These are phyloP conservation scores for Oligia fasciuncula DNA, from an alignment of 2,888 invertebrate genomes.

Conservation along the genomic window DNA sequence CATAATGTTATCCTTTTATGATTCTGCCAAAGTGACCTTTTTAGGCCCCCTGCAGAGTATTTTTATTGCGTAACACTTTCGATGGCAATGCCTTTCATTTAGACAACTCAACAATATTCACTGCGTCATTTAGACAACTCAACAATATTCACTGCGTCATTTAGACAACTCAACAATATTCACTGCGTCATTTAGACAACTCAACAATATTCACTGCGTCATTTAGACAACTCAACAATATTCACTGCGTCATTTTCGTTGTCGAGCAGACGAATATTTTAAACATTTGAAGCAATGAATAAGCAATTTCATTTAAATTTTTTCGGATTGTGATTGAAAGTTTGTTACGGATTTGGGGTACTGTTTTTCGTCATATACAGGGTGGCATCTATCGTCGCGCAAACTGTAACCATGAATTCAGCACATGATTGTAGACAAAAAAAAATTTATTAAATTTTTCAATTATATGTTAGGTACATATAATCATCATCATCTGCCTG, in stretches of 20 bases:
- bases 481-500: too few relatives aligned
- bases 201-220: neutral
- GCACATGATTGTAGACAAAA: too few relatives aligned
- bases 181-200: neutral
- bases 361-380: neutral
- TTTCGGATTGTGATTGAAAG: neutral
- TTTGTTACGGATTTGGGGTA: neutral
- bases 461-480: too few relatives aligned
- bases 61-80: neutral
- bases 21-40: too few relatives aligned
- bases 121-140: neutral
- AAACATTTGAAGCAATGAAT: neutral
- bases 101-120: neutral
- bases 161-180: neutral
- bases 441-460: too few relatives aligned
- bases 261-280: neutral
- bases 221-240: neutral
- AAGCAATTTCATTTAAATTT: neutral
- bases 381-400: too few relatives aligned
- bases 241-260: neutral
- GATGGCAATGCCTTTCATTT: neutral
- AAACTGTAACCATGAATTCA: too few relatives aligned
- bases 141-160: neutral
- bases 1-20: too few relatives aligned
- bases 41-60: neutral